Evolutionary conservation across 2,797 vertebrate species (phyloP).

Genomic region (Hydrocynus forskahlii): DNA sequence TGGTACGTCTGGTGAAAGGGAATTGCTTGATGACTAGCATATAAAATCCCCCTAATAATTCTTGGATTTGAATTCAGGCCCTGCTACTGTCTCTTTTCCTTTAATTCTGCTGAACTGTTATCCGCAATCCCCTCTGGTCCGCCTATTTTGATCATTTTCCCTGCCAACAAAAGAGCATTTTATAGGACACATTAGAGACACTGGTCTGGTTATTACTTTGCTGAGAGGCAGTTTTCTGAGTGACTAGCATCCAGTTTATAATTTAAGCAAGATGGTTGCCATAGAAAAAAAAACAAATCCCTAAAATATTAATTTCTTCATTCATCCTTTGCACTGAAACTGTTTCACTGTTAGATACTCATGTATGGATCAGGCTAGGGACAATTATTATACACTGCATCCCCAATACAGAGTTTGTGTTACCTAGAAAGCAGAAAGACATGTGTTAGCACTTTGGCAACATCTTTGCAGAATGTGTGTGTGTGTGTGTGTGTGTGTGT

Average conservation of each 20-base stretch:
- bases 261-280: background rate
- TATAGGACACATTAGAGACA: conserved; percentile 11
- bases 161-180: background rate
- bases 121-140: background rate
- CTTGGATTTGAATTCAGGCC: background rate
- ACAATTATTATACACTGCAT: conserved; percentile 24
- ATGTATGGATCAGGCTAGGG: conserved; percentile 16
- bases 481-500: too few species aligned
- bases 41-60: background rate
- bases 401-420: too few species aligned
- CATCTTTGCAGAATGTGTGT: background rate
- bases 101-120: background rate
- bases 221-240: background rate
- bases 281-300: background rate
- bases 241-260: background rate
- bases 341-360: conserved; percentile 39
- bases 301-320: conserved; percentile 9
- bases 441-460: background rate
- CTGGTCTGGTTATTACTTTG: conserved; percentile 18
- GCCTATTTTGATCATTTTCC: conserved; percentile 21
- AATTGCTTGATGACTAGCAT: background rate
- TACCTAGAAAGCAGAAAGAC: too few species aligned
- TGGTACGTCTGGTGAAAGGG: background rate
- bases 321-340: conserved; percentile 36
- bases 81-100: background rate